Base-by-base conservation (phyloP, 1,140 invertebrate species). In the Pseudomyrmex flavicornis region DNA sequence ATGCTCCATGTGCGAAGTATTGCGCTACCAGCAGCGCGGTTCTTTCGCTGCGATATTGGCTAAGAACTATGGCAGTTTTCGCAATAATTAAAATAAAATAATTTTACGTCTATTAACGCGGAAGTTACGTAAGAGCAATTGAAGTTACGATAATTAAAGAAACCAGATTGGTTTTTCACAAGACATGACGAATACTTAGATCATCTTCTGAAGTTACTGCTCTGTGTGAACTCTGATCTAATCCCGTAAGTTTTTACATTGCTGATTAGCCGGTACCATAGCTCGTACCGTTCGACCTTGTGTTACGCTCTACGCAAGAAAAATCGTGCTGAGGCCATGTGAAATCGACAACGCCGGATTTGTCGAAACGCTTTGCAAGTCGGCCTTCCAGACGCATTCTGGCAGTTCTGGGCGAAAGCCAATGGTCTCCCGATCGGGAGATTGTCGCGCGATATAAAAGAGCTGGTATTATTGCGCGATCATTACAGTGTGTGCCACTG, bases 371-470 rank as follows among this genome's bases (percentile, higher is more conserved):
- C 82, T 75, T 79, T 52, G 79, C 48, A 58, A 73, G 56, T 56
- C 48, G 72, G 83, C 84, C 87, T 85, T 88, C 69, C 83, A 86
- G 77, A 75, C 82, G 83, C 73, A 89, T 65, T 87, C 61, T 35
- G 44, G 59, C 61, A 70, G 77, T 85, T 50, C 63, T 56, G 61
- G 20, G 62, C 86, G 77, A 85, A 63, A 73, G 80, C 80, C 80
- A 87, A 89, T 88, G 83, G 84, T 75, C 77, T 62, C 66, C 75
- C 72, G 54, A 75, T 50, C 69, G 63, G 77, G 44, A n/a, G 68
- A 87, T 83, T 70, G 69, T 56, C 79, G 70, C 66, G 77, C 89
- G 56, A 75, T 93, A 93, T 93, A 93, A 93, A 93, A 93, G 92
- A 90, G 83, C 76, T 63, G 56, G 63, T 54, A 75, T 72, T 84